Evolutionary conservation across 2,113 vertebrate genomes (phyloP).

Genomic region (Holacanthus passer): DNA sequence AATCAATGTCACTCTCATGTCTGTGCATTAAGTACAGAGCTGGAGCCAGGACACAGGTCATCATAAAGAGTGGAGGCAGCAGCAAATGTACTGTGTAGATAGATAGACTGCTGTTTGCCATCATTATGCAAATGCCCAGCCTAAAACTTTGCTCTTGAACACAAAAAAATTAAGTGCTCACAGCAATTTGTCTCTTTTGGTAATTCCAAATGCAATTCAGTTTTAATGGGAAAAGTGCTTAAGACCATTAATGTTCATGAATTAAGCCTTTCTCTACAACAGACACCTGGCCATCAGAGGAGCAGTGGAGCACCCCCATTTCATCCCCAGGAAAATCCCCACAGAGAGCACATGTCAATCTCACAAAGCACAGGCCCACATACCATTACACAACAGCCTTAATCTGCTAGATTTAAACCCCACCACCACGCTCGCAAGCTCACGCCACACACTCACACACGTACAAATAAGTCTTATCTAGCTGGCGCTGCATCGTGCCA

Average conservation of each 20-base stretch:
- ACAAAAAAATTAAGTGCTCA: background rate
- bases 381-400: constrained; percentile 67
- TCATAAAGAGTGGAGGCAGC: too few relatives aligned
- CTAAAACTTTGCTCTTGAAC: background rate
- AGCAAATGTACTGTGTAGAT: too few relatives aligned
- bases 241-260: background rate
- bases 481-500: constrained; percentile 7
- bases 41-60: too few relatives aligned
- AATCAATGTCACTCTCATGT: too few relatives aligned
- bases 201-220: background rate
- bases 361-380: constrained; percentile 49
- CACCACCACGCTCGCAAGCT: background rate
- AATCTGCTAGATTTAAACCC: constrained; percentile 66
- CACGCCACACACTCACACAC: background rate
- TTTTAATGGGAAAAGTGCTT: background rate
- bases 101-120: too few relatives aligned
- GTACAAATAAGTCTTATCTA: background rate
- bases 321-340: constrained; percentile 23
- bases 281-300: background rate
- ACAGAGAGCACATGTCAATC: constrained; percentile 46
- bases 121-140: background rate
- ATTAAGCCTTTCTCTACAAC: background rate
- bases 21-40: too few relatives aligned
- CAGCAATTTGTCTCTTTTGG: background rate
- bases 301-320: constrained; percentile 2